Percentiles rank a stretch among this genome's conserved stretches.
phyloP scores from a whole-genome alignment of 2,888 invertebrate genomes.

The Aradus depressus region DNA sequence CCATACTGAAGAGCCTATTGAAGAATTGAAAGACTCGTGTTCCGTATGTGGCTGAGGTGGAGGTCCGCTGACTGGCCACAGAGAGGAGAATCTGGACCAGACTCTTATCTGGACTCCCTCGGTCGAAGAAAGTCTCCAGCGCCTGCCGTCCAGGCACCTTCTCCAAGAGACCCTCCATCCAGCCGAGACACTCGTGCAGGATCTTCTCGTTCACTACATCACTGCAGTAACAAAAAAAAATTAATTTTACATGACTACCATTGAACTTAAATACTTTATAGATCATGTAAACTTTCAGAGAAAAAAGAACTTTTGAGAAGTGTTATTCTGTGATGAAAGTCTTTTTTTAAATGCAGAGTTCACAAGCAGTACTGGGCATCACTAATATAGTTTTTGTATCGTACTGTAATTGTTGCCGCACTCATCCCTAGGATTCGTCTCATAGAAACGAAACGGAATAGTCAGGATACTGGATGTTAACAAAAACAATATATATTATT shows the following conservation, averaged over 20 bases:
- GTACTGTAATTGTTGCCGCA: no score
- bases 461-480: no score
- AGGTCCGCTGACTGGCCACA: constrained; percentile 61
- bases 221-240: constrained; percentile 17
- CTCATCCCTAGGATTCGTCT: no score
- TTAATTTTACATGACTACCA: background rate
- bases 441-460: no score
- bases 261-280: no score
- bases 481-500: no score
- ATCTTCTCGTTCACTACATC: constrained; percentile 48
- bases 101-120: constrained; percentile 47
- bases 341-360: no score
- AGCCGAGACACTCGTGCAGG: constrained; percentile 58
- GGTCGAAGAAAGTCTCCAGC: constrained; percentile 65
- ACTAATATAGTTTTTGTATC: no score
- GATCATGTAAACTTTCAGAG: no score
- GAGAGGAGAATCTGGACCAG: constrained; percentile 70
- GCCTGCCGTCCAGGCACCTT: constrained; percentile 71
- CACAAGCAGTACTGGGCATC: no score
- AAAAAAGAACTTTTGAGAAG: no score
- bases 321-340: no score
- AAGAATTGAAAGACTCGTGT: constrained; percentile 70
- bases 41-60: constrained; percentile 49
- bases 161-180: constrained; percentile 77
- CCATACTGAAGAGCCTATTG: constrained; percentile 52